These are phyloP conservation scores for Sebastolobus altivelis DNA, from an alignment of 2,797 vertebrate genomes.

Conservation along the genomic window DNA sequence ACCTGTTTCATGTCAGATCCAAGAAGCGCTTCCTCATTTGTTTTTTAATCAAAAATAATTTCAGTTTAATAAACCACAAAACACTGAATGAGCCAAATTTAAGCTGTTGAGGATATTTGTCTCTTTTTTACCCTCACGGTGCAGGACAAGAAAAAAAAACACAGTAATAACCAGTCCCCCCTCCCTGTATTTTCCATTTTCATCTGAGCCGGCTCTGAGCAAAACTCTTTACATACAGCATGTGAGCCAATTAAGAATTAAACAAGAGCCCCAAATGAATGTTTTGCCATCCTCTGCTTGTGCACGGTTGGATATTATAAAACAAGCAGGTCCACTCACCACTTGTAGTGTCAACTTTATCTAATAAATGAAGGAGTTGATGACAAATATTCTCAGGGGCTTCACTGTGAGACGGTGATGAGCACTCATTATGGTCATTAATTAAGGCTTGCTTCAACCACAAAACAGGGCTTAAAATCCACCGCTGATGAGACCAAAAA, in stretches of 20 bases:
- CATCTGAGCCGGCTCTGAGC: constrained; percentile 4
- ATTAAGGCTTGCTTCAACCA: constrained; percentile 5
- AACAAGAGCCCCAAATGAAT: constrained; percentile 24
- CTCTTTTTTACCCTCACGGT: background rate
- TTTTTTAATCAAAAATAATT: constrained; percentile 13
- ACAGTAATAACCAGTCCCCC: constrained; percentile 1
- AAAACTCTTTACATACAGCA: constrained; percentile 33
- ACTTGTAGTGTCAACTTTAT: constrained; percentile 13
- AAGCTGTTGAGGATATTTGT: constrained; percentile 1
- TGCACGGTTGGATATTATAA: constrained; percentile 19
- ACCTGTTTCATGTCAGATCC: constrained; percentile 3
- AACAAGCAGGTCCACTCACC: constrained; percentile 6
- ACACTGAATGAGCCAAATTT: background rate
- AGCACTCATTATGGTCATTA: background rate
- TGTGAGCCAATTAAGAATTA: constrained; percentile 42
- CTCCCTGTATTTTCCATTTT: constrained; percentile 22
- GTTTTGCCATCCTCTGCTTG: constrained; percentile 9
- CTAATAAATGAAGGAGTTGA: constrained; percentile 29
- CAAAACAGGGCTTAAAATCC: background rate
- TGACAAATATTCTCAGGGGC: constrained; percentile 10
- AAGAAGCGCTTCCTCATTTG: background rate
- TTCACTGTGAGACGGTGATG: background rate
- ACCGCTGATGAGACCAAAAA: background rate
- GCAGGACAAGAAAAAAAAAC: background rate
- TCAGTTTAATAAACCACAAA: background rate